These are phyloP conservation scores for Lysandra coridon DNA, from an alignment of 2,888 invertebrate genomes.

Conservation along the genomic window DNA sequence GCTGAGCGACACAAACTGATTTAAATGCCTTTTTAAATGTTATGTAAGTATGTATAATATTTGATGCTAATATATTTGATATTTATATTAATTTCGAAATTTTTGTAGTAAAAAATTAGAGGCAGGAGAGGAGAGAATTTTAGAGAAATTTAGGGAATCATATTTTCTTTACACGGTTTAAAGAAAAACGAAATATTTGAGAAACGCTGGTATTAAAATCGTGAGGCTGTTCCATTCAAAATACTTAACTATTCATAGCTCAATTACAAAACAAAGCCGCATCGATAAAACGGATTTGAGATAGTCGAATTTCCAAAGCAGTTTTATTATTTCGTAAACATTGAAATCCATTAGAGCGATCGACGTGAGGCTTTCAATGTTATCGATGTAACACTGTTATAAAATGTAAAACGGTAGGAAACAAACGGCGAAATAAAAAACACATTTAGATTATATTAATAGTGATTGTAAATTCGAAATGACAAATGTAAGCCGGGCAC, in stretches of 20 bases:
- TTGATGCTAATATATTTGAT: too few relatives aligned
- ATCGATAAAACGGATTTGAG: constrained; percentile 16
- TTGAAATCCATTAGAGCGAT: constrained; percentile 49
- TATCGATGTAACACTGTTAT: constrained; percentile 50
- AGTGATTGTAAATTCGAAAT: constrained; percentile 58
- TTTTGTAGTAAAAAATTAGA: too few relatives aligned
- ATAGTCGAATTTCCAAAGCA: constrained; percentile 20
- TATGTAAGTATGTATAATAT: too few relatives aligned
- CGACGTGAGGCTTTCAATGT: constrained; percentile 50
- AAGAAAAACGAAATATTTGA: too few relatives aligned
- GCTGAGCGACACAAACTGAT: not conserved
- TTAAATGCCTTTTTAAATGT: not conserved
- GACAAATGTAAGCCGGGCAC: constrained; percentile 51
- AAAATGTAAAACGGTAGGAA: constrained; percentile 66
- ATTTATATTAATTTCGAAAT: too few relatives aligned
- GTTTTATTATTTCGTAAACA: constrained; percentile 34
- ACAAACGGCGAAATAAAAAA: constrained; percentile 57
- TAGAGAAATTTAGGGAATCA: too few relatives aligned
- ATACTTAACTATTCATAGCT: constrained; percentile 4
- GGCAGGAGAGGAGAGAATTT: too few relatives aligned
- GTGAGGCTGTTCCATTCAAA: not conserved
- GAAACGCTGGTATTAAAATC: not conserved
- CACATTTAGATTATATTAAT: constrained; percentile 65
- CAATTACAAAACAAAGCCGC: constrained; percentile 12
- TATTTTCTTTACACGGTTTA: too few relatives aligned